These are phyloP conservation scores for Eumerus sabulonum DNA, from an alignment of 2,888 invertebrate species.

Conservation along the genomic window DNA sequence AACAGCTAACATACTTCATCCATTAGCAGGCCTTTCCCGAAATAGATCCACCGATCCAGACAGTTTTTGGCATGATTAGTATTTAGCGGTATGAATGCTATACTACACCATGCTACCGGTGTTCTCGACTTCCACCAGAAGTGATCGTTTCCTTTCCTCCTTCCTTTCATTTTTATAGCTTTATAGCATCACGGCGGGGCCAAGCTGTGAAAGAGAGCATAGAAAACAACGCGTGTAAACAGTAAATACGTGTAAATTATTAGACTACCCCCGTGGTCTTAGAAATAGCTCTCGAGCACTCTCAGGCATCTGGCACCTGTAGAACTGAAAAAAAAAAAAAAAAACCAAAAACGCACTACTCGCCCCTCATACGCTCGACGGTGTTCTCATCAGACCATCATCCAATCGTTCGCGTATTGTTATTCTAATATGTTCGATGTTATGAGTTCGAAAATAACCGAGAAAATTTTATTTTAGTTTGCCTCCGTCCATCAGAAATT, in stretches of 20 bases:
- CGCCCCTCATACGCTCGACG: not conserved
- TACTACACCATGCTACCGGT: constrained; percentile 1
- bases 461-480: constrained; percentile 64
- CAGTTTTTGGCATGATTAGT: constrained; percentile 17
- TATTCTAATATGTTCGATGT: constrained; percentile 52
- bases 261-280: constrained; percentile 49
- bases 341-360: constrained; percentile 21
- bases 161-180: constrained; percentile 4
- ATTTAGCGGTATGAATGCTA: constrained; percentile 2
- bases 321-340: constrained; percentile 66
- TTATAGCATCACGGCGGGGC: constrained; percentile 22
- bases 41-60: constrained; percentile 47
- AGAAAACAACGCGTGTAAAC: constrained; percentile 62
- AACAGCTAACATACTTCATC: constrained; percentile 44
- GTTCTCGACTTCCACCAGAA: constrained; percentile 65
- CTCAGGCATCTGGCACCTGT: constrained; percentile 61
- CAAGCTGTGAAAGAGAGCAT: constrained; percentile 16
- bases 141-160: constrained; percentile 50
- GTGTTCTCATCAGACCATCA: not conserved
- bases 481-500: constrained; percentile 51
- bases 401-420: constrained; percentile 16
- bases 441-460: constrained; percentile 60
- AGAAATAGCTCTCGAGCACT: constrained; percentile 43
- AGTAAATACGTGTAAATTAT: constrained; percentile 66
- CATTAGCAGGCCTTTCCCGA: constrained; percentile 46